Percentiles rank a stretch among this genome's conserved stretches.
Evolutionary conservation across 2,113 vertebrate species (phyloP).

Genomic region (Ahaetulla prasina): DNA sequence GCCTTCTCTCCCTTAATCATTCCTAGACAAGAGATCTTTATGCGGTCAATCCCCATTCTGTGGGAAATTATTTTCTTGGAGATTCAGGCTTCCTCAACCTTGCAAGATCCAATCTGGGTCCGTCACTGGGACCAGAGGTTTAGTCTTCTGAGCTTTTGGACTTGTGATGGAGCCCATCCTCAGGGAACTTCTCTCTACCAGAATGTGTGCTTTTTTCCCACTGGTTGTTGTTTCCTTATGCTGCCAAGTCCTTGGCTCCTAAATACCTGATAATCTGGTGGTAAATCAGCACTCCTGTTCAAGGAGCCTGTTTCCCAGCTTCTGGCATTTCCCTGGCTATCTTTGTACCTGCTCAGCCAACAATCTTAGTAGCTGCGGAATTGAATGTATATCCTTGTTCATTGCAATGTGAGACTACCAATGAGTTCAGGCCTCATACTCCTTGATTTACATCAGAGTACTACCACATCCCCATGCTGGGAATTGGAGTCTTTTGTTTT

Average conservation of each 20-base stretch:
- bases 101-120: neutral
- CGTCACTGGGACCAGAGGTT: neutral
- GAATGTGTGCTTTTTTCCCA: neutral
- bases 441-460: neutral
- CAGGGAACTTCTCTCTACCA: neutral
- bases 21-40: neutral
- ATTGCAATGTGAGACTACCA: neutral
- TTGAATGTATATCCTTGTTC: neutral
- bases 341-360: neutral
- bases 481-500: neutral
- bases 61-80: neutral
- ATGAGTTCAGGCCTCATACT: neutral
- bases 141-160: neutral
- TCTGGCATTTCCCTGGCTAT: neutral
- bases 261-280: neutral
- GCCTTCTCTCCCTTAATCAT: neutral
- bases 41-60: neutral
- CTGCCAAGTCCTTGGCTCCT: neutral
- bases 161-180: neutral
- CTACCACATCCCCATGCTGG: neutral
- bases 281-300: neutral
- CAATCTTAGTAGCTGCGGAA: neutral
- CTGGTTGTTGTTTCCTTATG: neutral
- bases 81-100: neutral
- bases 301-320: neutral